Conservation (phyloP, 1,140 invertebrate species). For the Campoletis sonorensis region DNA sequence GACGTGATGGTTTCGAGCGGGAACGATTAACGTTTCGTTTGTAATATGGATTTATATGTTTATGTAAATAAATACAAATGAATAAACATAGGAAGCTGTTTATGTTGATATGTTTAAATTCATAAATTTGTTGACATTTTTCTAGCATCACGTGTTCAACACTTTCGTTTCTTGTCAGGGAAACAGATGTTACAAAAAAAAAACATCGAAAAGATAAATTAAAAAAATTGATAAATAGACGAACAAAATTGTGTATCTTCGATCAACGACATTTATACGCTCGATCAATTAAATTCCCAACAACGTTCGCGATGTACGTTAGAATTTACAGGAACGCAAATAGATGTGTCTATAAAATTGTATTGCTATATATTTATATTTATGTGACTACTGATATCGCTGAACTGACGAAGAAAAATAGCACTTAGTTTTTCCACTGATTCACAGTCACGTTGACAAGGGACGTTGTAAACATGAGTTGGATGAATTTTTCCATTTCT, state of each 20-base stretch:
- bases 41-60: background rate
- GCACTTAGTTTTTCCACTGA: background rate
- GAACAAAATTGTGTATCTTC: background rate
- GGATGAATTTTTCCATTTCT: too few relatives aligned
- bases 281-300: background rate
- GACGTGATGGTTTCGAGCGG: conserved; percentile 45
- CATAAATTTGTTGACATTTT: too few relatives aligned
- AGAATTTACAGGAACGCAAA: background rate
- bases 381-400: background rate
- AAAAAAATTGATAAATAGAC: too few relatives aligned
- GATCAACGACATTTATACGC: background rate
- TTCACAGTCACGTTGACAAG: background rate
- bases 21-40: conserved; percentile 43
- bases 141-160: too few relatives aligned
- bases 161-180: too few relatives aligned
- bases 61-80: too few relatives aligned
- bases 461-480: background rate
- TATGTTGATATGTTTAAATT: too few relatives aligned
- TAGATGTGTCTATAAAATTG: background rate
- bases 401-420: background rate
- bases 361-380: background rate
- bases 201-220: too few relatives aligned
- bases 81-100: too few relatives aligned
- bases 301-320: background rate
- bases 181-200: too few relatives aligned